Evolutionary conservation across 2,797 vertebrate species (phyloP), one percentile per base, ranked within the genome.

Genomic region (Propithecus perrieri): DNA sequence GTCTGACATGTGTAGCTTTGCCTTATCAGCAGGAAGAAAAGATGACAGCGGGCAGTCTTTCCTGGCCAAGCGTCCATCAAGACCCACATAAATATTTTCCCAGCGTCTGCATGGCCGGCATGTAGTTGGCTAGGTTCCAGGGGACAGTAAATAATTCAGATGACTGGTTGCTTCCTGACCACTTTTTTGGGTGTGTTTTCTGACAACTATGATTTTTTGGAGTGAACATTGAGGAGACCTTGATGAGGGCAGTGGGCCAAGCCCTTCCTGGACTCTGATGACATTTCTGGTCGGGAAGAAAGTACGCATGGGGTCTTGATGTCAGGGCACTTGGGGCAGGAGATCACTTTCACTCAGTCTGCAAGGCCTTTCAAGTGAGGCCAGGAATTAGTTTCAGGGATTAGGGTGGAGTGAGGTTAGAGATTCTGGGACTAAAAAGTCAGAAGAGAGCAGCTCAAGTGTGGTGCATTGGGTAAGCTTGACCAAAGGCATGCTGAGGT

Each of bases 71-170:
- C 97, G 98, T 98, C 98, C 98, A 98, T 98, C 98, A 98, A 96
- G 97, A 98, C 98, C 98, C 98, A 97, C 97, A 97, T 98, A 99
- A 99, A 99, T 99, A 99, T 99, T 99, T 99, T 98, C 97, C 97
- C 98, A 98, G 98, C 71, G 97, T 99, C 98, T 98, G 93, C 97
- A 97, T 98, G 97, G 96, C 98, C 97, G 57, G 97, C 98, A 98
- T 98, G 97, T 98, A 98, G 97, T 97, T 98, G 98, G 98, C 98
- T 95, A 95, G 93, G 97, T 98, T 98, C 98, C 98, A 98, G 94
- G 0, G 26, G 97, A 98, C 98, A 98, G 98, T 99, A 99, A 98
- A 98, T 99, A 98, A 98, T 97, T 97, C 95, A 97, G 98, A 96
- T 0, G 22, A 93, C 90, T 88, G 57, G 94, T 96, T 97, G 79